These are phyloP conservation scores for Cephonodes hylas DNA, from an alignment of 2,888 invertebrate species.

Conservation along the genomic window DNA sequence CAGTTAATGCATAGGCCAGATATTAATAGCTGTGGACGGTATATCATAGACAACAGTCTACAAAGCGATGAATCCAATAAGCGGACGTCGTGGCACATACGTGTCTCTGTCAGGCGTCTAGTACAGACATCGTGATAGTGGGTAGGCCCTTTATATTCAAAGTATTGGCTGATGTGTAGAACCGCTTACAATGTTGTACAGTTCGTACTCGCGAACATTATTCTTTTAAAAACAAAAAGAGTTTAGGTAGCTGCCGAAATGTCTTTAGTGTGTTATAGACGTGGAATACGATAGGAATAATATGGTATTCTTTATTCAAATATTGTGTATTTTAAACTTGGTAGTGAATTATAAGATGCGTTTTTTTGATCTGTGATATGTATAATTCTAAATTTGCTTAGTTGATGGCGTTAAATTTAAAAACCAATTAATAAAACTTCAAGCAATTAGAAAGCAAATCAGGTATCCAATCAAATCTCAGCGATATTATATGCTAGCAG, in stretches of 20 bases:
- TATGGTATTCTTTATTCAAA: too few relatives aligned
- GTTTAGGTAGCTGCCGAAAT: neutral
- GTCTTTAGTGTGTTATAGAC: neutral
- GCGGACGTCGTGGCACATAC: constrained; percentile 6
- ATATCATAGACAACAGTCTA: neutral
- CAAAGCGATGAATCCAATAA: neutral
- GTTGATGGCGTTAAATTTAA: too few relatives aligned
- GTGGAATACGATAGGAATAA: neutral
- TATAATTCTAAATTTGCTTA: too few relatives aligned
- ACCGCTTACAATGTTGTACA: constrained; percentile 41
- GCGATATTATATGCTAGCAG: too few relatives aligned
- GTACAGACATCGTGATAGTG: constrained; percentile 37
- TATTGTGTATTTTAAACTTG: too few relatives aligned
- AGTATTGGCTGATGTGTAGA: constrained; percentile 34
- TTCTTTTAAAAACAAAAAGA: constrained; percentile 1
- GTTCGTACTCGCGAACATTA: constrained; percentile 24
- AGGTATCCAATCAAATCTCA: too few relatives aligned
- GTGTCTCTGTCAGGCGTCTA: constrained; percentile 42
- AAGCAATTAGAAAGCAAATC: too few relatives aligned
- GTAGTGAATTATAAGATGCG: too few relatives aligned
- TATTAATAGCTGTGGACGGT: neutral
- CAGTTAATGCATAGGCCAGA: too few relatives aligned
- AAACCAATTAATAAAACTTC: too few relatives aligned
- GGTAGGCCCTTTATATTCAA: constrained; percentile 54
- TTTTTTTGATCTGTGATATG: too few relatives aligned